Conservation (phyloP, 2,797 vertebrate genomes). For the Myripristis murdjan region DNA sequence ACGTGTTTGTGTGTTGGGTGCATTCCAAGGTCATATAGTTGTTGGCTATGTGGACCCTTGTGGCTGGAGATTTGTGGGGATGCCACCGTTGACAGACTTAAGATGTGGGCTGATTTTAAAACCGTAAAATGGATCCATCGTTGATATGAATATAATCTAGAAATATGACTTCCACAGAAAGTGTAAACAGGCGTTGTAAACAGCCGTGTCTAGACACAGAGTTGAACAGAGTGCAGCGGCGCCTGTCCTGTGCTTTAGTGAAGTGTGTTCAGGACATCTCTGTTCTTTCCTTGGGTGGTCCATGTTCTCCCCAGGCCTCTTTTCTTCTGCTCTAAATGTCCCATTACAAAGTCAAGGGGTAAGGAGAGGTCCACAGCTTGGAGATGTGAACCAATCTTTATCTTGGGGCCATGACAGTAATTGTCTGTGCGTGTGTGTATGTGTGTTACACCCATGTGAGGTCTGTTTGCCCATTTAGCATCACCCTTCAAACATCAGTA, state of each 20-base stretch:
- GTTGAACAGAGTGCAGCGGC: slow-evolving; percentile 24
- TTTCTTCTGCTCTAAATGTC: slow-evolving; percentile 65
- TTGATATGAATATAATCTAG: slow-evolving; percentile 32
- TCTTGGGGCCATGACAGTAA: slow-evolving; percentile 29
- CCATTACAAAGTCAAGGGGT: slow-evolving; percentile 39
- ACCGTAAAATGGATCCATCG: slow-evolving; percentile 45
- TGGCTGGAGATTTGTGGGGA: slow-evolving; percentile 39
- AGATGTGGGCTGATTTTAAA: slow-evolving; percentile 58
- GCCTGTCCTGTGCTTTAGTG: slow-evolving; percentile 34
- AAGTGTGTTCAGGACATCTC: slow-evolving; percentile 38
- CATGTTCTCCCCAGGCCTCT: slow-evolving; percentile 30
- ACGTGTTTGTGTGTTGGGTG: slow-evolving; percentile 47
- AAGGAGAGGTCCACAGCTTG: slow-evolving; percentile 28
- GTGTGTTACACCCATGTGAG: slow-evolving; percentile 14
- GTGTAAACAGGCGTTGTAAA: slow-evolving; percentile 23
- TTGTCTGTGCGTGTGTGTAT: background rate
- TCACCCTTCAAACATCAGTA: background rate
- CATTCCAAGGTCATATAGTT: slow-evolving; percentile 50
- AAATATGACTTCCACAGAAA: slow-evolving; percentile 34
- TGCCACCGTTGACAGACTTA: slow-evolving; percentile 27
- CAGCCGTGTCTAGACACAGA: slow-evolving; percentile 36
- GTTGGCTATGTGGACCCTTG: slow-evolving; percentile 24
- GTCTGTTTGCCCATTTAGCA: slow-evolving; percentile 5
- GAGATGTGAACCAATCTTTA: slow-evolving; percentile 54
- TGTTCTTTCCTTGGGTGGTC: slow-evolving; percentile 41